Evolutionary conservation across 2,797 vertebrate species (phyloP), one percentile per base, ranked within the genome.

Genomic region (Gobio occitaniae): DNA sequence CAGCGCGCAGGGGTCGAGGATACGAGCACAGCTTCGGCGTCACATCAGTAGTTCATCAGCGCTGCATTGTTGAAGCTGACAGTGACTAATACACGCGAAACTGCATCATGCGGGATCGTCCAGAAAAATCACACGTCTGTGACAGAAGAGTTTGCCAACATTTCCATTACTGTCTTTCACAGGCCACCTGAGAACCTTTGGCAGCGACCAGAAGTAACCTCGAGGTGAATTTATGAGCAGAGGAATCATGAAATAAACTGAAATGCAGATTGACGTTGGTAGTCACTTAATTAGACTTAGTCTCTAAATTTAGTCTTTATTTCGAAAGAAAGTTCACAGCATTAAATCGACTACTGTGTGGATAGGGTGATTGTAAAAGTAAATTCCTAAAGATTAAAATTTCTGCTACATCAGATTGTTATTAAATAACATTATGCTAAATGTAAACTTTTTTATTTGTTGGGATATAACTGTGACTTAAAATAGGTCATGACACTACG

Each of bases 21-120:
- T 36, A 47, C 52, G 15, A 82, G 61, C 71, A 47, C 50, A 41
- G 77, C 59, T 59, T 29, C 38, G 9, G 48, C 48, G 48, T 71
- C 78, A 71, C 36, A 83, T 82, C 63, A 59, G 17, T 50, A 29
- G 70, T 82, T 89, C 87, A 82, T 90, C 86, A 78, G 86, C 6
- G 63, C 78, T 17, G 71, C 78, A 82, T 74, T 79, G 89, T 88
- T 87, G 83, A 87, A 84, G 41, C 13, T 86, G 88, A 89, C 87
- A 76, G 79, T 89, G 88, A 92, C 87, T 82, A 32, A 88, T 89
- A 56, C 79, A 68, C 4, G 36, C 77, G 13, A 50, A 38, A 71
- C 77, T 47, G 9, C 25, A 78, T 17, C 74, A 84, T 71, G 15
- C 36, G 84, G 78, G 74, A 5, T 59, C 32, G 65, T 61, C 52